These are phyloP conservation scores for Pelmatolapia mariae DNA, from an alignment of 2,113 vertebrate genomes.

Conservation along the genomic window DNA sequence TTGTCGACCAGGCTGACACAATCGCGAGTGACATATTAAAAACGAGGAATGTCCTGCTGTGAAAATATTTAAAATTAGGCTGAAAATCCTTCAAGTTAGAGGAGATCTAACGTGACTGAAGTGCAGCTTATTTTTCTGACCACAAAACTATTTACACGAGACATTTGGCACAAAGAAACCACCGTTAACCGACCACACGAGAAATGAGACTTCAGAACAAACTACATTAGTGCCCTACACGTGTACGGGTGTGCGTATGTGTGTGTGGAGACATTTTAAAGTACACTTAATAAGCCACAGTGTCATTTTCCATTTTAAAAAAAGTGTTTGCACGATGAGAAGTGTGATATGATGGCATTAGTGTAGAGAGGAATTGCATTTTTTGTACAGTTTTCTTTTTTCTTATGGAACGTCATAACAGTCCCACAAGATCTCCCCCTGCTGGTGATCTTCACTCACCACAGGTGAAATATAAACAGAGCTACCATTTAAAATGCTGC, in stretches of 20 bases:
- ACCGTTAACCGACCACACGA: background rate
- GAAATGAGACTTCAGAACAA: constrained; percentile 8
- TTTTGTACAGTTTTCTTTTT: background rate
- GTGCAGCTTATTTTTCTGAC: constrained; percentile 40
- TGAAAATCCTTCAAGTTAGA: background rate
- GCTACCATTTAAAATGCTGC: background rate
- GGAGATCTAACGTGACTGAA: constrained; percentile 7
- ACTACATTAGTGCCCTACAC: background rate
- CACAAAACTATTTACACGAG: constrained; percentile 23
- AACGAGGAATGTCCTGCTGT: constrained; percentile 13
- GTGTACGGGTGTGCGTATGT: background rate
- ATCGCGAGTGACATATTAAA: background rate
- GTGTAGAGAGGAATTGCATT: background rate
- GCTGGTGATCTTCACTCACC: constrained; percentile 12
- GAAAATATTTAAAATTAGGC: background rate
- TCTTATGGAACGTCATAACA: background rate
- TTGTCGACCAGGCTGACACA: constrained; percentile 8
- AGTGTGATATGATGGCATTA: background rate
- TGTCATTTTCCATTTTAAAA: background rate
- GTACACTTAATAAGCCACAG: background rate
- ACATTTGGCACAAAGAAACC: constrained; percentile 50
- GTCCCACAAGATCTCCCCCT: constrained; percentile 16
- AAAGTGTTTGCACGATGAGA: background rate
- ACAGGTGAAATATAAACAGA: background rate
- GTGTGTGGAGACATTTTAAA: background rate